These are phyloP conservation scores for Pogonognathellus flavescens DNA, from an alignment of 1,140 invertebrate species.

Conservation along the genomic window DNA sequence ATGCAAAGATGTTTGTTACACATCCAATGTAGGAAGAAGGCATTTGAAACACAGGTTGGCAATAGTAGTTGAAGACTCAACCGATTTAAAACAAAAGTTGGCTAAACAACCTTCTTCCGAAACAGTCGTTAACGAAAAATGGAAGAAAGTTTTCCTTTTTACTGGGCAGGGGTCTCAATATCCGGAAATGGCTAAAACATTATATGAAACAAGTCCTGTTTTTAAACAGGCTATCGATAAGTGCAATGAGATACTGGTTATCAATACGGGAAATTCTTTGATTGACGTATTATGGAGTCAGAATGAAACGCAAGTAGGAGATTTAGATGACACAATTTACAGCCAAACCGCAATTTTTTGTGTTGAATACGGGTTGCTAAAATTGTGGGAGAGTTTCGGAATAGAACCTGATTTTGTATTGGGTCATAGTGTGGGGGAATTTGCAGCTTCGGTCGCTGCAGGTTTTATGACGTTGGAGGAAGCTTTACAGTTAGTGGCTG, in stretches of 20 bases:
- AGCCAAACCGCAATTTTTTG: slow-evolving; percentile 60
- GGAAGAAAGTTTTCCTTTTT: neutral
- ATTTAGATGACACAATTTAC: slow-evolving; percentile 32
- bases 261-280: neutral
- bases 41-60: neutral
- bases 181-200: slow-evolving; percentile 40
- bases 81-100: neutral
- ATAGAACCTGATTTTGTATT: slow-evolving; percentile 14
- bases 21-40: neutral
- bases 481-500: slow-evolving; percentile 17
- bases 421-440: slow-evolving; percentile 49
- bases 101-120: neutral
- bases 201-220: slow-evolving; percentile 48
- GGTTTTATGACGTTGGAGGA: slow-evolving; percentile 27
- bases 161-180: slow-evolving; percentile 47
- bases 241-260: neutral
- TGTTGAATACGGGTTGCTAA: slow-evolving; percentile 36
- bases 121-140: neutral
- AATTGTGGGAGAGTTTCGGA: slow-evolving; percentile 54
- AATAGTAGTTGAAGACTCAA: neutral
- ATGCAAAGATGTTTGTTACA: neutral
- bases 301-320: neutral
- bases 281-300: neutral
- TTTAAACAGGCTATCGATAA: slow-evolving; percentile 48
- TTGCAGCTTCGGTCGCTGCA: slow-evolving; percentile 26